phyloP scores from a whole-genome alignment of 2,888 invertebrate species.

The Drosophila macrothrix region DNA sequence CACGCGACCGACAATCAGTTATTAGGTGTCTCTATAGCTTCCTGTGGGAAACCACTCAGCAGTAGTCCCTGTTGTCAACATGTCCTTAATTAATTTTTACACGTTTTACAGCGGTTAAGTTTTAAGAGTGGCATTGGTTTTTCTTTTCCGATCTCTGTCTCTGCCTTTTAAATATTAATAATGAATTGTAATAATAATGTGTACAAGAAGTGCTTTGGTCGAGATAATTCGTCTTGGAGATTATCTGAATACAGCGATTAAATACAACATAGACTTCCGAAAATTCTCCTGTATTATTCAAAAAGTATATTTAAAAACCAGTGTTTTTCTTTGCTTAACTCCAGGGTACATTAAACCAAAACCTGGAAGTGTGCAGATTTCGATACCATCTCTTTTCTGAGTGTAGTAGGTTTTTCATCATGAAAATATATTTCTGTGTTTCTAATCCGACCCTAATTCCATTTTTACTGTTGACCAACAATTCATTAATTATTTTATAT shows the following conservation, averaged over 20 bases:
- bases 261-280: neutral
- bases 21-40: slow-evolving; percentile 55
- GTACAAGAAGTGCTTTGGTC: neutral
- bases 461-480: neutral
- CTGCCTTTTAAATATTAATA: neutral
- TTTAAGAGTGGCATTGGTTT: slow-evolving; percentile 6
- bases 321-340: neutral
- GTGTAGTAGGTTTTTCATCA: neutral
- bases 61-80: slow-evolving; percentile 45
- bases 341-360: neutral
- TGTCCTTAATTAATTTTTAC: slow-evolving; percentile 31
- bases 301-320: neutral
- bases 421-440: neutral
- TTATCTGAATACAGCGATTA: neutral
- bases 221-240: neutral
- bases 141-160: neutral
- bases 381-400: neutral
- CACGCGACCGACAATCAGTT: slow-evolving; percentile 64
- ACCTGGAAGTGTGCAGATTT: neutral
- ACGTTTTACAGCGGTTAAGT: slow-evolving; percentile 13
- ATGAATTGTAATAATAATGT: neutral
- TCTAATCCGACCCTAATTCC: neutral
- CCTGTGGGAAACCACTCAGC: neutral
- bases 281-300: neutral
- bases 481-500: neutral